Base-by-base conservation (phyloP, 2,113 vertebrate species). In the Eurypyga helias region DNA sequence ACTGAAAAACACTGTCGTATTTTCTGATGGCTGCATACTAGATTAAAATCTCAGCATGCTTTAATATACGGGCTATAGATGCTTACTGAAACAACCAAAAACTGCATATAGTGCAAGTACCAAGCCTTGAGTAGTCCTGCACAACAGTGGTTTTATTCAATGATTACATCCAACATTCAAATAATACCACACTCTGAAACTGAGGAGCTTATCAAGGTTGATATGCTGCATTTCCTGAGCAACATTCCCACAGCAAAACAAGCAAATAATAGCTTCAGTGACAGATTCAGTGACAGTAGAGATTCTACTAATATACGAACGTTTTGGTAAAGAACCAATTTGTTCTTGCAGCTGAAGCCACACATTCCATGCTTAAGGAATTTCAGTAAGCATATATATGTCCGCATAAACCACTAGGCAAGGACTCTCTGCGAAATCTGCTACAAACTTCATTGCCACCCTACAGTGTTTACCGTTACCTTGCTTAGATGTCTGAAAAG, bases 401-500 rank as follows among this genome's bases (percentile, higher is more conserved):
- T 20, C 38, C 0, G 0, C 43, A 71, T 41, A 82, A 78, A 69
- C 73, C 69, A 84, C 43, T 41, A 79, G 73, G 73, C 69, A 84
- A 94, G 31, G 54, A 61, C 80, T 89, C 76, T n/a, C 33, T 38
- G 49, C 49, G 80, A 75, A 82, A 97, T 33, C 77, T 76, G 51
- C 83, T 60, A 89, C 77, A 81, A 97, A 96, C 97, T 97, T 93
- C 88, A 81, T 8, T 52, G 72, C 72, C 61, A 84, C 38, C 83
- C 73, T 36, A 36, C 57, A 65, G 52, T 67, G 73, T 83, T 83
- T 83, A 85, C 52, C 66, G 67, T 52, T 83, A 90, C 69, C 88
- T 93, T 90, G 77, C 87, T 25, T 41, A 75, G 46, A 93, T 26
- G 34, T 46, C 82, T 83, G 55, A 52, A 86, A 86, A 86, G 54